phyloP scores from a whole-genome alignment of 2,888 invertebrate species.

The Ophonus ardosiacus region DNA sequence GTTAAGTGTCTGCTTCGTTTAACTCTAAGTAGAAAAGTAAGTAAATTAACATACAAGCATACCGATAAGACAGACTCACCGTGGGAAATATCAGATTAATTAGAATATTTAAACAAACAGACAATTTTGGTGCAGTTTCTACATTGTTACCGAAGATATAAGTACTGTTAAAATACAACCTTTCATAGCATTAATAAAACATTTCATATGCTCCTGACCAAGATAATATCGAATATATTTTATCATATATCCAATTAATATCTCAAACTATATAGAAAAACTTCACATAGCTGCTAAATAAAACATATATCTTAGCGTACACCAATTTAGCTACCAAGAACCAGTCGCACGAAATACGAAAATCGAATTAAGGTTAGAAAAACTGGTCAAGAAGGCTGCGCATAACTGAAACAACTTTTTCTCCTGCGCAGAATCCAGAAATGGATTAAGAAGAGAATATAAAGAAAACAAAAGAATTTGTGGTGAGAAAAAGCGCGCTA shows the following conservation, averaged over 20 bases:
- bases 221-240: background rate
- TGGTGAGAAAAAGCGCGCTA: background rate
- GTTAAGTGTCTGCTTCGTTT: background rate
- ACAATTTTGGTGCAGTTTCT: background rate
- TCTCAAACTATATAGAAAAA: constrained; percentile 2
- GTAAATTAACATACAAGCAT: background rate
- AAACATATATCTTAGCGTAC: constrained; percentile 34
- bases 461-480: background rate
- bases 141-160: background rate
- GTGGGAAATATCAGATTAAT: background rate
- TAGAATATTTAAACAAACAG: background rate
- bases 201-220: background rate
- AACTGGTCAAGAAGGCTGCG: constrained; percentile 16
- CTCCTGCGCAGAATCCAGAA: constrained; percentile 15
- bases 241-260: constrained; percentile 6
- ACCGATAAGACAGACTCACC: background rate
- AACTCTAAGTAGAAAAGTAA: background rate
- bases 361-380: constrained; percentile 4
- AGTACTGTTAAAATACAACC: too few species aligned
- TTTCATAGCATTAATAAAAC: background rate
- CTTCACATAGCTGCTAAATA: constrained; percentile 1
- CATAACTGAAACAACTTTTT: background rate
- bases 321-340: constrained; percentile 8
- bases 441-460: background rate
- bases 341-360: constrained; percentile 15